Percentiles rank a stretch among this genome's conserved stretches.
Conservation (phyloP, 2,888 invertebrate species). For the Cepaea hortensis region DNA sequence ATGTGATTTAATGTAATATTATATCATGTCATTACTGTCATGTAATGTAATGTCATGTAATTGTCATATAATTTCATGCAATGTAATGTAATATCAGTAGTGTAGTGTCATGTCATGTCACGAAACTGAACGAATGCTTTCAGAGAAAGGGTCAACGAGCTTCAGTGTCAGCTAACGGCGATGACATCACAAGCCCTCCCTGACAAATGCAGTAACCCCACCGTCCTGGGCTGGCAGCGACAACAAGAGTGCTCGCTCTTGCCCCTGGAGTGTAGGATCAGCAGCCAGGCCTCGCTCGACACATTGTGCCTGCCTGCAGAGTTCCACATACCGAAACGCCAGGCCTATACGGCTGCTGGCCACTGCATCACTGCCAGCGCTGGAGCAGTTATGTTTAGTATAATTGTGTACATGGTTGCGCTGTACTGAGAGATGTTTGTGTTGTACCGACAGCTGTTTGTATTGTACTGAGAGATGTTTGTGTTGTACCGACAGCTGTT, state of each 20-base stretch:
- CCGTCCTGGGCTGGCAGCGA: constrained; percentile 49
- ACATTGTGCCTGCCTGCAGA: constrained; percentile 37
- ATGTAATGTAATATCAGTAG: no score
- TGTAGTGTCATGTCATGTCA: no score
- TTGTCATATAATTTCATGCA: no score
- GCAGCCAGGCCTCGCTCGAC: not conserved
- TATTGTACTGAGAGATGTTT: no score
- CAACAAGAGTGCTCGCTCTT: constrained; percentile 52
- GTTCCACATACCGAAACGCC: constrained; percentile 33
- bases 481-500: no score
- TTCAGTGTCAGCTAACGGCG: constrained; percentile 48
- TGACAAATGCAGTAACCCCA: constrained; percentile 38
- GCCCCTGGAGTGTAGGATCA: constrained; percentile 43
- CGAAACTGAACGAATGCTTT: not conserved
- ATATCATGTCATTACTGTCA: no score
- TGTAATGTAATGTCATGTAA: no score
- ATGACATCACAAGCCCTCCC: constrained; percentile 27
- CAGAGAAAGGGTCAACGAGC: constrained; percentile 49
- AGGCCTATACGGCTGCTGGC: constrained; percentile 6
- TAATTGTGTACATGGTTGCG: no score
- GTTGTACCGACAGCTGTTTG: no score
- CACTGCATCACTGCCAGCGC: not conserved
- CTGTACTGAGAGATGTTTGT: no score
- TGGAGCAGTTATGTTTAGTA: not conserved
- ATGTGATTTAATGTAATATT: no score